phyloP scores from a whole-genome alignment of 2,888 invertebrate genomes.

The Ennomos fuscantarius region DNA sequence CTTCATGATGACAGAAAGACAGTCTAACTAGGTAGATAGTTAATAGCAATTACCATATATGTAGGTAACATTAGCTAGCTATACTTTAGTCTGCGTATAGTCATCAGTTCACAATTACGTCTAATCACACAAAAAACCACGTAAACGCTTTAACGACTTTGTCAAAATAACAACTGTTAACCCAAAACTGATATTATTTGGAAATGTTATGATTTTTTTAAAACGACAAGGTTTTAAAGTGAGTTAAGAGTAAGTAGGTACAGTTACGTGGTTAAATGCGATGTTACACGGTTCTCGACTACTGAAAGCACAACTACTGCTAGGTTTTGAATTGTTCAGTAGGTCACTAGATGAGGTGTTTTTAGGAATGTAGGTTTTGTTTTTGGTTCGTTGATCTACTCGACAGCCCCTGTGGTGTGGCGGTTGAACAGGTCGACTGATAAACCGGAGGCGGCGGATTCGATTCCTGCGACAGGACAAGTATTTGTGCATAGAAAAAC shows the following conservation, averaged over 20 bases:
- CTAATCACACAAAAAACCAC: slow-evolving; percentile 30
- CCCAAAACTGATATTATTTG: no score
- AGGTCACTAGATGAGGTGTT: slow-evolving; percentile 2
- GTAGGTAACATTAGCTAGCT: slow-evolving; percentile 15
- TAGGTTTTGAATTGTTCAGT: slow-evolving; percentile 17
- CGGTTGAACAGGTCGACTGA: no score
- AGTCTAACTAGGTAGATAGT: background rate
- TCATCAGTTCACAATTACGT: slow-evolving; percentile 75
- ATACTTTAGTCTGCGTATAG: slow-evolving; percentile 29
- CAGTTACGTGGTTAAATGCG: slow-evolving; percentile 49
- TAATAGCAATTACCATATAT: no score
- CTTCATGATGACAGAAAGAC: no score
- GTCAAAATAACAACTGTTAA: background rate
- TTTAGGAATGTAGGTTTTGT: no score
- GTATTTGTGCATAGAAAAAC: no score
- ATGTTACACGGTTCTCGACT: slow-evolving; percentile 54
- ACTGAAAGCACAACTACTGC: slow-evolving; percentile 36
- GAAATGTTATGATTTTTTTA: background rate
- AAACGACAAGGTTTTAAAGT: slow-evolving; percentile 7
- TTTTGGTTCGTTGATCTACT: no score
- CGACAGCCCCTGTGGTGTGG: no score
- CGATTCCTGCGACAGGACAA: no score
- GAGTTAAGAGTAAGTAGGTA: background rate
- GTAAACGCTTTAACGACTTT: background rate
- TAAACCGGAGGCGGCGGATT: no score